Evolutionary conservation across 1,140 invertebrate genomes (phyloP).

Genomic region (Trichogramma pretiosum): DNA sequence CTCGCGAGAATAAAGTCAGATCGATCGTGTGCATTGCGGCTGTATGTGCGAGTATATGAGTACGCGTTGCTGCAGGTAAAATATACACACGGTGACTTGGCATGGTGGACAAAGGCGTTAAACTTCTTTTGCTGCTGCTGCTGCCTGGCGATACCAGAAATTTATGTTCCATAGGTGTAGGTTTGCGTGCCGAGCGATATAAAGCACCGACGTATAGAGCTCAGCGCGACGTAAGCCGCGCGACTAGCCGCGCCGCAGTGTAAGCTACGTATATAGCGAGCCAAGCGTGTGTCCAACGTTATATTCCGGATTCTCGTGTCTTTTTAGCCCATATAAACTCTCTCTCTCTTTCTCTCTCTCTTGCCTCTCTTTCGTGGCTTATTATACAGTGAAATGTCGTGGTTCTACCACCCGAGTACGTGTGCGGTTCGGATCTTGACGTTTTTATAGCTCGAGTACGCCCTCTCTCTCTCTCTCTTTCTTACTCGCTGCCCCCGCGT

Average conservation of each 20-base stretch:
- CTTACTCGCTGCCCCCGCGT: too few species aligned
- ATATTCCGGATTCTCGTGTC: constrained; percentile 16
- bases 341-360: too few species aligned
- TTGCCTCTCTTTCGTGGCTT: too few species aligned
- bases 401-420: too few species aligned
- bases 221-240: background rate
- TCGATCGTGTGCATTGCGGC: too few species aligned
- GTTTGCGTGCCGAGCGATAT: background rate
- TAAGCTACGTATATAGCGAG: too few species aligned
- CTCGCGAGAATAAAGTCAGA: too few species aligned
- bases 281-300: constrained; percentile 1
- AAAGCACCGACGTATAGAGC: background rate
- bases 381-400: constrained; percentile 9
- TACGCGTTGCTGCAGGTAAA: too few species aligned
- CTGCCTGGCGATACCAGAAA: constrained; percentile 17
- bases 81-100: too few species aligned
- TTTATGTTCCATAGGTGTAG: constrained; percentile 11
- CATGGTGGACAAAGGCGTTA: constrained; percentile 15
- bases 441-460: constrained; percentile 10
- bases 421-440: background rate
- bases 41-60: too few species aligned
- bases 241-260: constrained; percentile 3
- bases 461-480: too few species aligned
- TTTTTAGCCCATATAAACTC: too few species aligned
- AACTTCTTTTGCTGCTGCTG: constrained; percentile 12